These are phyloP conservation scores for Chascanopsetta lugubris DNA, from an alignment of 2,113 vertebrate genomes.

Conservation along the genomic window DNA sequence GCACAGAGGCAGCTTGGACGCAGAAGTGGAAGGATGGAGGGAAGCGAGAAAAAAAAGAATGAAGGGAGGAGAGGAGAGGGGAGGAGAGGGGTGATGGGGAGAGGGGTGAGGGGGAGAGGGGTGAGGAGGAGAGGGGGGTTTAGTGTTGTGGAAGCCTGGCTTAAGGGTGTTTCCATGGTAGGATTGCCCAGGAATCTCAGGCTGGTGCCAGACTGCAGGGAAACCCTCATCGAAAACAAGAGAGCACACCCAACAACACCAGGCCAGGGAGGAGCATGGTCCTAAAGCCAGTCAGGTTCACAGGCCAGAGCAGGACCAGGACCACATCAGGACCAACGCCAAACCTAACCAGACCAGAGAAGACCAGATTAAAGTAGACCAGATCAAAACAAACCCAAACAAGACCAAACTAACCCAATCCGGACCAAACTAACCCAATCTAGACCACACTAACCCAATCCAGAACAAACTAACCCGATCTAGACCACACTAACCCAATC, in stretches of 20 bases:
- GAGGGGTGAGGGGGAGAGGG: slow-evolving; percentile 7
- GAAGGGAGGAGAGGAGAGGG: slow-evolving; percentile 23
- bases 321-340: neutral
- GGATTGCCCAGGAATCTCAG: slow-evolving; percentile 86
- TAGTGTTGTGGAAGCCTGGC: slow-evolving; percentile 69
- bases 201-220: slow-evolving; percentile 82
- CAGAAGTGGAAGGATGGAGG: slow-evolving; percentile 55
- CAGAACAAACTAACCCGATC: too few relatives aligned
- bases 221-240: slow-evolving; percentile 90
- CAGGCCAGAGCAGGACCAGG: too few relatives aligned
- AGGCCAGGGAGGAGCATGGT: slow-evolving; percentile 28
- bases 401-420: too few relatives aligned
- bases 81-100: slow-evolving; percentile 16
- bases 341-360: neutral
- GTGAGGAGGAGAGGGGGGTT: slow-evolving; percentile 5
- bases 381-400: neutral
- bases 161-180: slow-evolving; percentile 80
- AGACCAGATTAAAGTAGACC: too few relatives aligned
- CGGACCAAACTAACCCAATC: too few relatives aligned
- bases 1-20: slow-evolving; percentile 54
- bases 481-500: too few relatives aligned
- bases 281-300: slow-evolving; percentile 54
- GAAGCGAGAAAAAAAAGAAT: slow-evolving; percentile 8
- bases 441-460: too few relatives aligned
- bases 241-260: slow-evolving; percentile 65